Evolutionary conservation across 2,113 vertebrate genomes (phyloP), one percentile per base, ranked within the genome.

Genomic region (Cololabis saira): DNA sequence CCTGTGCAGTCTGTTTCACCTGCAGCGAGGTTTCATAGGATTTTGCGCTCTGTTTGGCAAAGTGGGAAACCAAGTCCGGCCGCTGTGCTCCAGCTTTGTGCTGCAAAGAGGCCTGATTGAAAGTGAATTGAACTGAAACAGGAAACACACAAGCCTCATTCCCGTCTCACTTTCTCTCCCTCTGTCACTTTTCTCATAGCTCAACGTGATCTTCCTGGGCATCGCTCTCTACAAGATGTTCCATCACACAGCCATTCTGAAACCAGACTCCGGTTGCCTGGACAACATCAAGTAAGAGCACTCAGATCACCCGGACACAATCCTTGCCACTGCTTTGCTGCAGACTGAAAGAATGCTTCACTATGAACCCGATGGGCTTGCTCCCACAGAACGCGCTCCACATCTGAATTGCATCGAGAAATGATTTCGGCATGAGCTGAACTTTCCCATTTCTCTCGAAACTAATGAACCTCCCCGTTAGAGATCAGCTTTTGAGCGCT

Each of bases 171-270:
- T 21, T 45, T 52, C 24, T 42, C 61, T 40, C 18, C 43, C 42
- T 27, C 42, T 60, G 18, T 50, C 3, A 30, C 91, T 18, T 60
- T 17, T 59, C 61, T 63, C 21, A 27, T 49, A 99, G 98, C 95
- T 99, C 79, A 99, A 99, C 62, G 95, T 99, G 77, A 98, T 99
- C 87, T 99, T 99, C 92, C 94, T 99, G 71, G 97, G 96, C 85
- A 99, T 99, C 62, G 97, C 98, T 44, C 95, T 99, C 59, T 99
- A 99, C 94, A 99, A 99, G 94, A 99, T 99, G 98, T 98, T 99
- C 90, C 98, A 98, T 90, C 98, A 99, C 89, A 98, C 98, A 24
- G 95, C 98, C 86, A 98, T 98, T 86, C 91, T 99, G 91, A 99
- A 99, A 89, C 98, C 98, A 0, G 98, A 99, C 92, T 97, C 96